phyloP scores from a whole-genome alignment of 2,888 invertebrate genomes.

The Nymphalis c-album region DNA sequence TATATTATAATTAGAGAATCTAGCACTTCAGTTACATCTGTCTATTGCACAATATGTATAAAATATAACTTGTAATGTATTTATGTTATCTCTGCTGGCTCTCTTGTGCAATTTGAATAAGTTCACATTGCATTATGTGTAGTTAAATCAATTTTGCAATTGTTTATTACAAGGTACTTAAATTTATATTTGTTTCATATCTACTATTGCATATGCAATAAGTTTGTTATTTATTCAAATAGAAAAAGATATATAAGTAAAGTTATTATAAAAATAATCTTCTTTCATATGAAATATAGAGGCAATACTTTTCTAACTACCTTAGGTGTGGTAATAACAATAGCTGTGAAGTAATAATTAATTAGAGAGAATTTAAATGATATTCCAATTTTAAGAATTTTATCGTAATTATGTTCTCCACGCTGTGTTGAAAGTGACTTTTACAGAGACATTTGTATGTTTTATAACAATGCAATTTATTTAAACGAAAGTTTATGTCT shows the following conservation, averaged over 20 bases:
- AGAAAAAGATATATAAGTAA: constrained; percentile 54
- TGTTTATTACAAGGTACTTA: constrained; percentile 69
- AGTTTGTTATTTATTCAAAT: constrained; percentile 58
- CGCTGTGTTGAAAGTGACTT: constrained; percentile 33
- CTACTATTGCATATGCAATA: constrained; percentile 61
- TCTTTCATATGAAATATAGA: constrained; percentile 72
- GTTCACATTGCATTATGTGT: constrained; percentile 54
- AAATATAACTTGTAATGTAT: constrained; percentile 41
- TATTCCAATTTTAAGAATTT: constrained; percentile 36
- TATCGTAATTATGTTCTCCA: constrained; percentile 25
- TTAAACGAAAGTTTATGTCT: constrained; percentile 59
- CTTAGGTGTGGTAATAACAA: constrained; percentile 74
- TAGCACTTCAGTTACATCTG: constrained; percentile 73
- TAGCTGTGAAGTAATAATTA: constrained; percentile 74
- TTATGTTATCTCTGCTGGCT: constrained; percentile 65
- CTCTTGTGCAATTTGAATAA: constrained; percentile 57
- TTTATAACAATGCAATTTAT: constrained; percentile 71
- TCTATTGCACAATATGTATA: constrained; percentile 66
- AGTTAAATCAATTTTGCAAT: constrained; percentile 38
- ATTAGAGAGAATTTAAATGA: constrained; percentile 52
- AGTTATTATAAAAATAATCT: constrained; percentile 64
- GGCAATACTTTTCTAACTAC: constrained; percentile 79
- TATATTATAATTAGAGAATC: constrained; percentile 69
- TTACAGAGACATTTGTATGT: constrained; percentile 62
- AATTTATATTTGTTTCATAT: constrained; percentile 49